Conservation (phyloP, 2,797 vertebrate species). For the Tympanoctomys barrerae region DNA sequence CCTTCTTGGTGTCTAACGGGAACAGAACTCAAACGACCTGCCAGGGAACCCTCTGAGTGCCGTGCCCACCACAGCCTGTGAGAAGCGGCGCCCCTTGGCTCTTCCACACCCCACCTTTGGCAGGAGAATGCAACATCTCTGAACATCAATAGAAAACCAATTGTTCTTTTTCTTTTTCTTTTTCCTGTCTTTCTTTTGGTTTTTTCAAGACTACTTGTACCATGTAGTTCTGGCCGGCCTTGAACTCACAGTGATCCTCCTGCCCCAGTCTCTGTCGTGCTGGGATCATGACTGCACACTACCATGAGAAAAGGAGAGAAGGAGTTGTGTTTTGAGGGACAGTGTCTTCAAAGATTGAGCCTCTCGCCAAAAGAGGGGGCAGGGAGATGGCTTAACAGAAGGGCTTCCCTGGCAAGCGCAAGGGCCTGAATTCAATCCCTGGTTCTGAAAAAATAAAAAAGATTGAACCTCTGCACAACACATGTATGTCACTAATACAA, state of each 20-base stretch:
- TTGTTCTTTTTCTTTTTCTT: background rate
- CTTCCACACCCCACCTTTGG: background rate
- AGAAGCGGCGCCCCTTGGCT: fast-evolving
- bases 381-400: no score
- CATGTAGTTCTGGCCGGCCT: background rate
- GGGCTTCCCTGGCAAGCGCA: no score
- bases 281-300: background rate
- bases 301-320: background rate
- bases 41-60: background rate
- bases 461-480: background rate
- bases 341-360: background rate
- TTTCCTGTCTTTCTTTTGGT: background rate
- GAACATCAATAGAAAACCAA: fast-evolving
- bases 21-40: background rate
- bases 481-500: fast-evolving
- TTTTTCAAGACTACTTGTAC: background rate
- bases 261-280: background rate
- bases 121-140: background rate
- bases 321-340: background rate
- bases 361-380: background rate
- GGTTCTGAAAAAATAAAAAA: background rate
- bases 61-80: fast-evolving
- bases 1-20: background rate
- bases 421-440: no score
- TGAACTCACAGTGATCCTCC: background rate